These are phyloP conservation scores for Cyprinus carpio DNA, from an alignment of 2,113 vertebrate species.

Conservation along the genomic window DNA sequence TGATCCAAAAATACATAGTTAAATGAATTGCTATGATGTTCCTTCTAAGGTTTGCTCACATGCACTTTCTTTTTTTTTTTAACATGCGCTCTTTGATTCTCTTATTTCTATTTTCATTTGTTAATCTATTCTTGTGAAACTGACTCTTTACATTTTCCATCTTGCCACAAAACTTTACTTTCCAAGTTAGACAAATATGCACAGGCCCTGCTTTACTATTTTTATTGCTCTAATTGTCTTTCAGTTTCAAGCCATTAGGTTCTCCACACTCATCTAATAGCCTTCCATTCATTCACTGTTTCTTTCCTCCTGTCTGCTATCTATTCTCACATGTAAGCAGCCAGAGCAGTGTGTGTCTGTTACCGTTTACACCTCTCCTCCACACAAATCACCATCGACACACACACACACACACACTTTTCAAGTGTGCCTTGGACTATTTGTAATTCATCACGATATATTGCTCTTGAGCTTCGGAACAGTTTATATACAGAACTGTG, in stretches of 20 bases:
- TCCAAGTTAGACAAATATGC: conserved; percentile 20
- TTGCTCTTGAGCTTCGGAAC: conserved; percentile 25
- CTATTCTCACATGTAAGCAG: conserved; percentile 7
- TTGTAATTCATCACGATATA: conserved; percentile 17
- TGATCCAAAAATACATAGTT: conserved; percentile 75
- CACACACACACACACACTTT: background rate
- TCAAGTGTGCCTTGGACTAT: conserved; percentile 10
- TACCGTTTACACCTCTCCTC: conserved; percentile 16
- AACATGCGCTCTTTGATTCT: conserved; percentile 21
- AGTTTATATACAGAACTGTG: conserved; percentile 12
- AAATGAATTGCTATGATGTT: conserved; percentile 68
- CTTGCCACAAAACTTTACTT: background rate
- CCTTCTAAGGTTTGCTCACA: conserved; percentile 55
- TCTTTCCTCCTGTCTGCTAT: background rate
- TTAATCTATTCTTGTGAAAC: conserved; percentile 3
- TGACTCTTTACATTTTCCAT: background rate
- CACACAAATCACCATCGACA: background rate
- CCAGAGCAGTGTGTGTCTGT: conserved; percentile 27
- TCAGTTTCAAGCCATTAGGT: background rate
- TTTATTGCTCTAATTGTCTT: background rate
- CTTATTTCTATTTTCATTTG: conserved; percentile 29
- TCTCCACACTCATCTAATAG: conserved; percentile 12
- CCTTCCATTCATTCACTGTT: conserved; percentile 12
- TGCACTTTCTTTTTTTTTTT: conserved; percentile 32
- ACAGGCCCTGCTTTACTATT: background rate